A percentile compares a stretch with the other conserved stretches of the same genome.
These are phyloP conservation scores for Xiphophorus maculatus DNA, from an alignment of 2,113 vertebrate genomes.

Conservation along the genomic window DNA sequence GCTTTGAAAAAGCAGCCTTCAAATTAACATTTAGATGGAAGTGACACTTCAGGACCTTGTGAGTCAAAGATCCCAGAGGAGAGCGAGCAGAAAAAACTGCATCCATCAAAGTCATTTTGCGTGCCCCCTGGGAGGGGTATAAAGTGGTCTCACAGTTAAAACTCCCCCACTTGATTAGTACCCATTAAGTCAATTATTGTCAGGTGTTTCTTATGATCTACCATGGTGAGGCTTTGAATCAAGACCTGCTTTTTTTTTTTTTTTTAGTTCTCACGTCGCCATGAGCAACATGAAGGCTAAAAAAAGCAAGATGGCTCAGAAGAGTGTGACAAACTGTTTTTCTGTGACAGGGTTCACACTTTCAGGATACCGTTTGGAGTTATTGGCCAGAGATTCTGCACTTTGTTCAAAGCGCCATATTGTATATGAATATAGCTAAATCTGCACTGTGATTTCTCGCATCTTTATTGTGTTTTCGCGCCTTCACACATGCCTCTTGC, in stretches of 20 bases:
- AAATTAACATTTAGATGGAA: slow-evolving; percentile 80
- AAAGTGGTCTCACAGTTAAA: slow-evolving; percentile 38
- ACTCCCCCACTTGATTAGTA: slow-evolving; percentile 46
- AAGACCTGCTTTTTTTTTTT: slow-evolving; percentile 67
- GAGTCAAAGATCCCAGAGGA: slow-evolving; percentile 51
- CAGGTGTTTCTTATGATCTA: slow-evolving; percentile 59
- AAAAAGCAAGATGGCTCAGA: slow-evolving; percentile 58
- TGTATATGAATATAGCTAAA: slow-evolving; percentile 33
- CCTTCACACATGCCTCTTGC: slow-evolving; percentile 1
- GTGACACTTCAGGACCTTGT: slow-evolving; percentile 57
- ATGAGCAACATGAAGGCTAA: slow-evolving; percentile 44
- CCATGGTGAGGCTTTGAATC: slow-evolving; percentile 35
- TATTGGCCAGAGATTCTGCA: slow-evolving; percentile 37
- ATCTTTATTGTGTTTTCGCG: slow-evolving; percentile 18
- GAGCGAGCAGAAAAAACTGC: slow-evolving; percentile 36
- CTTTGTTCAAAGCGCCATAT: slow-evolving; percentile 3
- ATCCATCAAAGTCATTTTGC: slow-evolving; percentile 66
- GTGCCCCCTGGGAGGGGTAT: slow-evolving; percentile 36
- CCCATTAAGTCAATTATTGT: slow-evolving; percentile 77
- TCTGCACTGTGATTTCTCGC: slow-evolving; percentile 17
- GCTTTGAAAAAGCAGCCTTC: slow-evolving; percentile 58
- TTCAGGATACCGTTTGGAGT: slow-evolving; percentile 58
- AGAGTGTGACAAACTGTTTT: slow-evolving; percentile 44
- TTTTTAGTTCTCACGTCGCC: slow-evolving; percentile 72
- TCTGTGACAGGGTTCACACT: slow-evolving; percentile 52